Evolutionary conservation across 2,888 invertebrate genomes (phyloP).

Genomic region (Scaptomyza cyrtandrae): DNA sequence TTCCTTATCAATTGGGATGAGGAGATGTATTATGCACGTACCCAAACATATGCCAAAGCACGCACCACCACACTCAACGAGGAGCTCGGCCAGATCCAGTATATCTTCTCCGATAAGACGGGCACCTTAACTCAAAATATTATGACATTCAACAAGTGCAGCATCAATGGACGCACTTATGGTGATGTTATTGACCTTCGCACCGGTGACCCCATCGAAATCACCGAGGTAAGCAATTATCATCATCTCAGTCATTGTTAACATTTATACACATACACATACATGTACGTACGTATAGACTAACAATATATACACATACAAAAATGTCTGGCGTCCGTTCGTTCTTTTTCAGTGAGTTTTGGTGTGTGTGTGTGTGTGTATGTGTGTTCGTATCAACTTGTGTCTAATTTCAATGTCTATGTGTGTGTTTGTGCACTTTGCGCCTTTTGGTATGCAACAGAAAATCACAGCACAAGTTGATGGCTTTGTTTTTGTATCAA

Average conservation of each 20-base stretch:
- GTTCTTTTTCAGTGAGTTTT: neutral
- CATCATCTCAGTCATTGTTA: neutral
- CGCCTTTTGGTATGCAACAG: conserved; percentile 38
- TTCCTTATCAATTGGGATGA: conserved; percentile 99
- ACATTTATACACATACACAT: neutral
- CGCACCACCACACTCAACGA: conserved; percentile 99
- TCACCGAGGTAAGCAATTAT: conserved; percentile 89
- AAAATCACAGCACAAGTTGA: conserved; percentile 7
- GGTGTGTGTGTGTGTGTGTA: conserved; percentile 8
- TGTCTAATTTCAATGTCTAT: neutral
- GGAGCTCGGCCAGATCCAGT: conserved; percentile 99
- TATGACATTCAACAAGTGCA: conserved; percentile 99
- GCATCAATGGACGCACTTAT: conserved; percentile 95
- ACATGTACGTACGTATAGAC: neutral
- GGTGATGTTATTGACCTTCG: conserved; percentile 95
- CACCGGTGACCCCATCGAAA: conserved; percentile 94
- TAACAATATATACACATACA: neutral
- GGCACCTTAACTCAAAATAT: conserved; percentile 99
- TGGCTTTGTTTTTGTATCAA: neutral
- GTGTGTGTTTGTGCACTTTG: conserved; percentile 20
- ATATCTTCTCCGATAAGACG: conserved; percentile 99
- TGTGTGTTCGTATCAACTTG: neutral
- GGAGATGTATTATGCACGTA: conserved; percentile 97
- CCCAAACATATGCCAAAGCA: conserved; percentile 96
- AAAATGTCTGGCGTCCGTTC: neutral